Percentiles rank a stretch among this genome's conserved stretches.
Evolutionary conservation across 2,888 invertebrate species (phyloP).

Genomic region (Lasioglossum malachurum): DNA sequence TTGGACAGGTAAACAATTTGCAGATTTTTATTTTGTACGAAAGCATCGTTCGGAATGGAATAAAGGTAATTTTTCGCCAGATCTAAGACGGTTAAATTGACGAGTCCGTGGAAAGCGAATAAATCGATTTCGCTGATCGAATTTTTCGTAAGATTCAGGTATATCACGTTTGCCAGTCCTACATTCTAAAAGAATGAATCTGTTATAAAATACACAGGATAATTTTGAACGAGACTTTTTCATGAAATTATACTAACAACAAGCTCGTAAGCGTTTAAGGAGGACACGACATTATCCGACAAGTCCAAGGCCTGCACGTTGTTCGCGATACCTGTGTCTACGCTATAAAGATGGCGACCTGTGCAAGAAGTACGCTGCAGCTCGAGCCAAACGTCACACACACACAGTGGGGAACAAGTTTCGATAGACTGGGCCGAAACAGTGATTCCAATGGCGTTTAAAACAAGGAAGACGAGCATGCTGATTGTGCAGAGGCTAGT

Average conservation of each 20-base stretch:
- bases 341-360: conserved; percentile 77
- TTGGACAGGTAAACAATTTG: conserved; percentile 78
- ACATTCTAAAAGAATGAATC: conserved; percentile 69
- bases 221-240: neutral
- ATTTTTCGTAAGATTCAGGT: conserved; percentile 85
- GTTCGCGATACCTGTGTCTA: conserved; percentile 76
- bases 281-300: conserved; percentile 80
- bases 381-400: conserved; percentile 77
- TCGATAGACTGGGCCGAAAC: conserved; percentile 13
- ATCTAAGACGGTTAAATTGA: conserved; percentile 85
- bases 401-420: conserved; percentile 76
- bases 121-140: conserved; percentile 84
- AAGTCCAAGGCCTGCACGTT: conserved; percentile 80
- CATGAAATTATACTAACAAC: conserved; percentile 71
- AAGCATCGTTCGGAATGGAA: conserved; percentile 83
- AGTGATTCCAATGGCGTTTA: conserved; percentile 2
- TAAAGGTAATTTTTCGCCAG: conserved; percentile 85
- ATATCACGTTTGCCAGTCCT: conserved; percentile 80
- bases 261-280: conserved; percentile 75
- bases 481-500: neutral
- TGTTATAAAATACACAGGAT: too few species aligned
- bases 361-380: conserved; percentile 78
- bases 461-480: conserved; percentile 23
- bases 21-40: conserved; percentile 79
- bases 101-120: conserved; percentile 84